These are phyloP conservation scores for Eptesicus fuscus DNA, from an alignment of 2,113 vertebrate species.

Conservation along the genomic window DNA sequence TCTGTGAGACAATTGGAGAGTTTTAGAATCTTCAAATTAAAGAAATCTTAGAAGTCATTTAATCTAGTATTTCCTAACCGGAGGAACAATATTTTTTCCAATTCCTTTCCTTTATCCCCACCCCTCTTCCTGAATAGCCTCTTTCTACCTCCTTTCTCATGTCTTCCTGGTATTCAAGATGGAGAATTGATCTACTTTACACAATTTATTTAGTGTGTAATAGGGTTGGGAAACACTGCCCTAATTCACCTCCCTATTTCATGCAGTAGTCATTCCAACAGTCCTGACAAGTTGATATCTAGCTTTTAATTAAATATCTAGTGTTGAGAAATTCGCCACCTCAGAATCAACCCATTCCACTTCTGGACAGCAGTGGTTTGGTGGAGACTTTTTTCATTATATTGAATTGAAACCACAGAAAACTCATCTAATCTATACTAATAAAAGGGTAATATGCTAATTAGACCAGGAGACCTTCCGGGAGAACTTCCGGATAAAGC, in stretches of 20 bases:
- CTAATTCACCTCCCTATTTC: neutral
- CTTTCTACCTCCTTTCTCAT: neutral
- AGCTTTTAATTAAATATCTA: slow-evolving; percentile 4
- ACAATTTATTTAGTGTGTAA: neutral
- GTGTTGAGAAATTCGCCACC: neutral
- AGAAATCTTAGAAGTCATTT: slow-evolving; percentile 53
- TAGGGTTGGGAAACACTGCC: neutral
- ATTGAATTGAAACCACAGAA: slow-evolving; percentile 27
- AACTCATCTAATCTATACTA: slow-evolving; percentile 34
- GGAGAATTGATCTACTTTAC: neutral
- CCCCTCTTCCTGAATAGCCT: neutral
- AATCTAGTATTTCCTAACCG: slow-evolving; percentile 40
- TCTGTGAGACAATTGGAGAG: slow-evolving; percentile 42
- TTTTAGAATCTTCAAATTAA: slow-evolving; percentile 52
- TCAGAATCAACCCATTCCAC: neutral
- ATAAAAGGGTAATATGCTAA: too few relatives aligned
- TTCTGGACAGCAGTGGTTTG: neutral
- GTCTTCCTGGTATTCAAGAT: neutral
- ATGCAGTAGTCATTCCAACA: neutral
- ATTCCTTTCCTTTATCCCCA: slow-evolving; percentile 6
- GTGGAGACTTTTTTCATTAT: neutral
- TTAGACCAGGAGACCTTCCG: too few relatives aligned
- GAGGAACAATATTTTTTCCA: slow-evolving; percentile 15
- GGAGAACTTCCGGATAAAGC: too few relatives aligned
- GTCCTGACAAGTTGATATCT: neutral